Base-by-base conservation (phyloP, 2,888 invertebrate species). In the Crocallis elinguaria region DNA sequence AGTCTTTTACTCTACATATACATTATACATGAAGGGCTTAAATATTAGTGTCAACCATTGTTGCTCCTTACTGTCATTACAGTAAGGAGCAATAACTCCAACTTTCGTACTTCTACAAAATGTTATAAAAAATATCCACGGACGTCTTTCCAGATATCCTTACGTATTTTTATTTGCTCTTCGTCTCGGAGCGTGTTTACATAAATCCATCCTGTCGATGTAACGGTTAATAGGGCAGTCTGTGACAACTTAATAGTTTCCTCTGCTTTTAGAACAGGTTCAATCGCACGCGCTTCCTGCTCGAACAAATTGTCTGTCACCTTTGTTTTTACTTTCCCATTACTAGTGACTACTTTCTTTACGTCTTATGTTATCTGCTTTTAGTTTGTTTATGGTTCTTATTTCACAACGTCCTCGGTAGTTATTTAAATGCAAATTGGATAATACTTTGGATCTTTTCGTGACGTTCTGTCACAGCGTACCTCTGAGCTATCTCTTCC, bases 241-340 rank as follows among this genome's bases (percentile, higher is more conserved):
- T 78, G 72, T 76, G 89, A 89, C 88, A 88, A 84, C 74, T 88
- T 89, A 85, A 89, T 88, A 82, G 87, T 82, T 88, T 89, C 87
- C 88, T 83, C 75, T 78, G 71, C 69, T 76, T 79, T 74, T 78
- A 79, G 78, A 79, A 76, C 67, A 65, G 67, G 63, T 67, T 66
- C 67, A 66, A 66, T 67, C 67, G 66, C 66, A 69, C 66, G 67
- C 62, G 64, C 60, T 74, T 76, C 77, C 76, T 75, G 69, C 60
- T 70, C 59, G 44, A 62, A 55, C 62, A 64, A 66, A 70, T 63
- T 62, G 62, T 50, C 55, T 59, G 57, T 69, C 58, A 61, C 58
- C 66, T 61, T 58, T 57, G 59, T 49, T 42, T 50, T 53, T 49
- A 53, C 43, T 49, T 61, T 50, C 44, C 35, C 35, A 50, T 49